A percentile compares a stretch with the other conserved stretches of the same genome.
Conservation (phyloP, 2,888 invertebrate species). For the Agrotis ipsilon region DNA sequence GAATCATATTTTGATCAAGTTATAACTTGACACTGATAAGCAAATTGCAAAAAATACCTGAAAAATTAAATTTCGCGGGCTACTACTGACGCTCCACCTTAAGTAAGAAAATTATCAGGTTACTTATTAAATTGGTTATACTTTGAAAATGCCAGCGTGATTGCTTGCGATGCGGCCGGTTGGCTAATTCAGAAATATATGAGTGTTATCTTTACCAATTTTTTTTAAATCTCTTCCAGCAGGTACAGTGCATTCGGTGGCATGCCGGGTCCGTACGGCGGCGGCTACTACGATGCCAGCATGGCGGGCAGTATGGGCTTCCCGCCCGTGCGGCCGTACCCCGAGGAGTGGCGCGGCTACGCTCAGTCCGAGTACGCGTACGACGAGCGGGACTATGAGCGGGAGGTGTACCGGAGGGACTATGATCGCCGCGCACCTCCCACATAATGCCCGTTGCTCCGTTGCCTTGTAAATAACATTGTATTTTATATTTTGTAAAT, state of each 20-base stretch:
- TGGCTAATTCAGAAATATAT: too few species aligned
- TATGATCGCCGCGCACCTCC: constrained; percentile 93
- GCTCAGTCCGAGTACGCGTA: constrained; percentile 88
- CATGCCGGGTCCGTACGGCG: constrained; percentile 85
- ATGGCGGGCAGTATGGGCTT: constrained; percentile 90
- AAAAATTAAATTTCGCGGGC: too few species aligned
- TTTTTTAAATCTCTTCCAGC: constrained; percentile 43
- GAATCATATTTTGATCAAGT: too few species aligned
- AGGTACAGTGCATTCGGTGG: constrained; percentile 88
- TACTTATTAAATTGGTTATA: too few species aligned
- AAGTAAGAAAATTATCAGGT: too few species aligned
- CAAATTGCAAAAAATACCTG: too few species aligned
- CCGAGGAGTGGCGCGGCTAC: constrained; percentile 89
- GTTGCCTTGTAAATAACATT: constrained; percentile 81
- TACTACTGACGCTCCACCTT: too few species aligned
- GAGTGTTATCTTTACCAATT: too few species aligned
- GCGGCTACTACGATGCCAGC: constrained; percentile 85
- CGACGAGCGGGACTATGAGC: constrained; percentile 90
- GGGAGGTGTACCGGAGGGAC: constrained; percentile 92
- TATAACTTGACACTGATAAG: too few species aligned
- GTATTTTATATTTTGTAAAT: constrained; percentile 83
- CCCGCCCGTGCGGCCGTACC: constrained; percentile 83
- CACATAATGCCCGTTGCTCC: constrained; percentile 76
- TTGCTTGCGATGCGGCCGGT: too few species aligned
- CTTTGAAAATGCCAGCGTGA: too few species aligned